Evolutionary conservation across 2,888 invertebrate genomes (phyloP).

Genomic region (Alcis repandata): DNA sequence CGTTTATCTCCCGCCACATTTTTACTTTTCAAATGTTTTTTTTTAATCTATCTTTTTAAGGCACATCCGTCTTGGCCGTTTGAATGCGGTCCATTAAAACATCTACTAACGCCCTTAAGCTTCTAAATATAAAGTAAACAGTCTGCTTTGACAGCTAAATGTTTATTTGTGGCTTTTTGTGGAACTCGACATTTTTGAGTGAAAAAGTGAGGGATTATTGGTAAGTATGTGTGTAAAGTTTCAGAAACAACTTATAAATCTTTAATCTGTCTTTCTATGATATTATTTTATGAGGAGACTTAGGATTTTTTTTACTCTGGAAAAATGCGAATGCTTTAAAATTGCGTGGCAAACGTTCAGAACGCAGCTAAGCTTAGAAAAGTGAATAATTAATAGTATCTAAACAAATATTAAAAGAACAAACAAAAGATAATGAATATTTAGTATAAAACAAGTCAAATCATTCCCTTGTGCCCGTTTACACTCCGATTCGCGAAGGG

Average conservation of each 20-base stretch:
- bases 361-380: neutral
- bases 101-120: conserved; percentile 68
- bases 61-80: conserved; percentile 71
- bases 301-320: too few relatives aligned
- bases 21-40: conserved; percentile 41
- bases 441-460: conserved; percentile 28
- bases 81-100: conserved; percentile 74
- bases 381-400: neutral
- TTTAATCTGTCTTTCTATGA: neutral
- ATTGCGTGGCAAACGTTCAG: too few relatives aligned
- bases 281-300: too few relatives aligned
- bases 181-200: conserved; percentile 56
- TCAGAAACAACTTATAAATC: neutral
- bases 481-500: conserved; percentile 23
- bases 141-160: conserved; percentile 68
- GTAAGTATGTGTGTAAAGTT: conserved; percentile 1
- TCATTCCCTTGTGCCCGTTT: conserved; percentile 26
- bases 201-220: conserved; percentile 18
- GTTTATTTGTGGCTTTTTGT: conserved; percentile 75
- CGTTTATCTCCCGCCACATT: conserved; percentile 35
- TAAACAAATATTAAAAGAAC: conserved; percentile 5
- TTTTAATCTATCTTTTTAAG: conserved; percentile 41
- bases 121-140: conserved; percentile 69
- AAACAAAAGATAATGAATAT: conserved; percentile 24
- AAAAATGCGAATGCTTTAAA: too few relatives aligned